These are phyloP conservation scores for Rhipidura dahli DNA, from an alignment of 2,113 vertebrate species.

Conservation along the genomic window DNA sequence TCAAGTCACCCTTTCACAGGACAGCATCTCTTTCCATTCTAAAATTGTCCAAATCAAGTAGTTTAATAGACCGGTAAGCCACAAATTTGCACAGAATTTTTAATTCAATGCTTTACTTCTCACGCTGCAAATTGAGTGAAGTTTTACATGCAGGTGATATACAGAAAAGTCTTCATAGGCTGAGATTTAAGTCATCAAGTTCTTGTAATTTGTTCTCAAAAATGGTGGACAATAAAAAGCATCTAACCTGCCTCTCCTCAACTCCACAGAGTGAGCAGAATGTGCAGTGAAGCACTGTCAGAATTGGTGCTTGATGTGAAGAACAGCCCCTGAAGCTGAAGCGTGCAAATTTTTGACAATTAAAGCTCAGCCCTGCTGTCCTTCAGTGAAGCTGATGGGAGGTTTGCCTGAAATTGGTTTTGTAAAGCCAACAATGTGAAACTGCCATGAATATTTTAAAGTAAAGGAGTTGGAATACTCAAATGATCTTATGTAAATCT, in stretches of 20 bases:
- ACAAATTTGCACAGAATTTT: neutral
- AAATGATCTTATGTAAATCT: constrained; percentile 63
- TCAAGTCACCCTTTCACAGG: neutral
- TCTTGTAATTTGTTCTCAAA: neutral
- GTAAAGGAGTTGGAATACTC: constrained; percentile 43
- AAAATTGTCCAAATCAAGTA: neutral
- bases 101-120: neutral
- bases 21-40: neutral
- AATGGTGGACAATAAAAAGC: neutral
- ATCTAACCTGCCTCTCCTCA: neutral
- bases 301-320: neutral
- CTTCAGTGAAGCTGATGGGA: constrained; percentile 42
- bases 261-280: neutral
- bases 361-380: constrained; percentile 4
- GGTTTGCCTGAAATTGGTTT: constrained; percentile 42
- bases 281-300: neutral
- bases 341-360: constrained; percentile 35
- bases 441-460: constrained; percentile 66
- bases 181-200: neutral
- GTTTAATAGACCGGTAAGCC: neutral
- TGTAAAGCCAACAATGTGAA: constrained; percentile 43
- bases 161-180: neutral
- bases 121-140: neutral
- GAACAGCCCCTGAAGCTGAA: neutral
- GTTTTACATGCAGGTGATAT: neutral